Evolutionary conservation across 2,888 invertebrate species (phyloP).

Genomic region (Dicyrtomina minuta): DNA sequence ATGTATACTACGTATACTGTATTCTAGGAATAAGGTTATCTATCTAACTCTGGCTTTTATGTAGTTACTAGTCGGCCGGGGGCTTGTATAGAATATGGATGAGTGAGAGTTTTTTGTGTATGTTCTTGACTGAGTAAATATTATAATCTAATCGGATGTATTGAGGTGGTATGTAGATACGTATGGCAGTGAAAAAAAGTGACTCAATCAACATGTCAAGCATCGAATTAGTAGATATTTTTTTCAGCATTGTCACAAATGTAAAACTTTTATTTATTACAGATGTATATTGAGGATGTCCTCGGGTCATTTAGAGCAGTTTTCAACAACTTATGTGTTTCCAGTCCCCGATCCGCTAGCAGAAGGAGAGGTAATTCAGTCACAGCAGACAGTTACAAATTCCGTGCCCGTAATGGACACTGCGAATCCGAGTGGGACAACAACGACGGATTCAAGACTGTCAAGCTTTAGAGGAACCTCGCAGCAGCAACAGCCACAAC

Average conservation of each 20-base stretch:
- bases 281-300: constrained; percentile 53
- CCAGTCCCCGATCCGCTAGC: constrained; percentile 43
- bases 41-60: no score
- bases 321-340: constrained; percentile 51
- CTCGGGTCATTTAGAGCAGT: constrained; percentile 46
- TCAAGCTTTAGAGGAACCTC: constrained; percentile 27
- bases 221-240: background rate
- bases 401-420: constrained; percentile 5
- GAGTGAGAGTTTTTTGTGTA: constrained; percentile 26
- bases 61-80: no score
- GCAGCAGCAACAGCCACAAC: constrained; percentile 13
- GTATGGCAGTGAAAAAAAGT: constrained; percentile 28
- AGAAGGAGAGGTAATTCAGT: constrained; percentile 28
- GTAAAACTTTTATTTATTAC: constrained; percentile 32
- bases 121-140: constrained; percentile 19
- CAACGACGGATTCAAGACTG: constrained; percentile 23
- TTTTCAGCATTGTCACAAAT: no score
- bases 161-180: constrained; percentile 35
- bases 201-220: background rate
- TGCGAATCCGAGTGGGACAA: constrained; percentile 4
- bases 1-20: no score
- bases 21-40: no score
- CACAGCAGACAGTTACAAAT: background rate
- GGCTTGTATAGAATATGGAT: constrained; percentile 22
- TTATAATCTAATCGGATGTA: constrained; percentile 37